A percentile compares a stretch with the other conserved stretches of the same genome.
phyloP scores from a whole-genome alignment of 2,113 vertebrate species.

The Peromyscus leucopus region DNA sequence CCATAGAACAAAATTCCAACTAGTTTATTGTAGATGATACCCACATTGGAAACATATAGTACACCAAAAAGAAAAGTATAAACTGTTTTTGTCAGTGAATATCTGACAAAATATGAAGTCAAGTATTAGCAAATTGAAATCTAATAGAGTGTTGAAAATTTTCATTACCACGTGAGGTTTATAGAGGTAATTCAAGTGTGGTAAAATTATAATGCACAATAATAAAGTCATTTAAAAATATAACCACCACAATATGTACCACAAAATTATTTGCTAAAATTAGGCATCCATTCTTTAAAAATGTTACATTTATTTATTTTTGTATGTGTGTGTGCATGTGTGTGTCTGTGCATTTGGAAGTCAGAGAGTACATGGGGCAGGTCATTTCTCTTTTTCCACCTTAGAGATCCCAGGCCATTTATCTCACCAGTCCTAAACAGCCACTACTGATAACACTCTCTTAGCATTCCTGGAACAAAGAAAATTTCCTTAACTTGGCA shows the following conservation, averaged over 20 bases:
- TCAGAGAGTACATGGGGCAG: background rate
- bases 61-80: background rate
- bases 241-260: background rate
- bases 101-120: background rate
- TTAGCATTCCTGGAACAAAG: slow-evolving; percentile 23
- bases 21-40: background rate
- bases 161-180: background rate
- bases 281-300: background rate
- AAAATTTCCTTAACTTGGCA: slow-evolving; percentile 35
- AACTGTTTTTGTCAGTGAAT: background rate
- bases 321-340: background rate
- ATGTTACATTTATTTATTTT: background rate
- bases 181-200: slow-evolving; percentile 3
- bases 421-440: background rate
- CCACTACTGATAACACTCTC: background rate
- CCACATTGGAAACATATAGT: background rate
- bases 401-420: background rate
- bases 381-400: background rate
- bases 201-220: background rate
- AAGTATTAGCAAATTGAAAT: slow-evolving; percentile 43
- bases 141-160: background rate
- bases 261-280: slow-evolving; percentile 8
- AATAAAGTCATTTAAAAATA: slow-evolving; percentile 45
- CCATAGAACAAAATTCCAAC: background rate
- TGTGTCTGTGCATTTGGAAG: background rate